Percentiles rank a stretch among this genome's conserved stretches.
phyloP scores from a whole-genome alignment of 2,113 vertebrate species.

The Tupaia tana region DNA sequence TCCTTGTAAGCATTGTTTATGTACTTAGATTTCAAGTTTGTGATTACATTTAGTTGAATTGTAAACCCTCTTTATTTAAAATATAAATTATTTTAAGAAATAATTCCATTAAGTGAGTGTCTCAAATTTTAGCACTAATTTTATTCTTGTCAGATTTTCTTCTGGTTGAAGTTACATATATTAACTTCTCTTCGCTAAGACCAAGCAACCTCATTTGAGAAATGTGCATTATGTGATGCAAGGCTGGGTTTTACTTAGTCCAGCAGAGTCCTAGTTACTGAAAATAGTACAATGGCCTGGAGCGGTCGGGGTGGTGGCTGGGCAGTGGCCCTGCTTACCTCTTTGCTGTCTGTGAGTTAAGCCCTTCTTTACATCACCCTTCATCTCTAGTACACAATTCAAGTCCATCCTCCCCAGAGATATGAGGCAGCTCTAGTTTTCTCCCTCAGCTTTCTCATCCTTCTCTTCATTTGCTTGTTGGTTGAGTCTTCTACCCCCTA shows the following conservation, averaged over 20 bases:
- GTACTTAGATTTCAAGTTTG: neutral
- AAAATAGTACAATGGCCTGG: neutral
- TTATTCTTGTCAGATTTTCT: neutral
- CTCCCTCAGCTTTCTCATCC: neutral
- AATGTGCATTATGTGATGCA: neutral
- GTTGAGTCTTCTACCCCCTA: neutral
- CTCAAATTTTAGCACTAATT: slow-evolving; percentile 11
- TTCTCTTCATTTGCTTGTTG: neutral
- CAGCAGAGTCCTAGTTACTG: neutral
- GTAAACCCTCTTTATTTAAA: slow-evolving; percentile 31
- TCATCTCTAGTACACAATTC: neutral
- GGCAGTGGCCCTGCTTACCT: neutral
- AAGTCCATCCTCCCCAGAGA: neutral
- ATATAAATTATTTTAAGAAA: neutral
- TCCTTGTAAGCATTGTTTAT: neutral
- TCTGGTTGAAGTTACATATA: neutral
- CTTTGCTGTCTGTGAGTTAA: neutral
- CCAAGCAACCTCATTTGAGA: neutral
- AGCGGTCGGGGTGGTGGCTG: neutral
- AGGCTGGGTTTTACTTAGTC: neutral
- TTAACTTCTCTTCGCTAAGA: neutral
- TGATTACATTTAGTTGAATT: neutral
- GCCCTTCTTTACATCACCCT: neutral
- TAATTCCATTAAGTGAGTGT: neutral
- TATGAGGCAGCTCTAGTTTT: neutral